Evolutionary conservation across 2,113 vertebrate genomes (phyloP).

Genomic region (Aepyceros melampus): DNA sequence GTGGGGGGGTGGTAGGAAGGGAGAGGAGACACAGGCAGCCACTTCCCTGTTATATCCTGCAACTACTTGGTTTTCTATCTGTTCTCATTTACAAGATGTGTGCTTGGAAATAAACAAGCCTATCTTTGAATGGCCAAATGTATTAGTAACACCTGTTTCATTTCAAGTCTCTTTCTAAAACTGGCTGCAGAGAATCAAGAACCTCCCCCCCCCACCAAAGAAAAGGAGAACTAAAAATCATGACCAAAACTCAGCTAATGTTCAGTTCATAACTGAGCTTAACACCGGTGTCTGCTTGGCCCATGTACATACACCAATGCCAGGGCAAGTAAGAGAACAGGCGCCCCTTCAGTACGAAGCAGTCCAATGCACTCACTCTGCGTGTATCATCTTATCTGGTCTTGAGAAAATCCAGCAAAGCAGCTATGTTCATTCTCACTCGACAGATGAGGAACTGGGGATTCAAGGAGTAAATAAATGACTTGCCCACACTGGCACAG

Average conservation of each 20-base stretch:
- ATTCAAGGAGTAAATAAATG: background rate
- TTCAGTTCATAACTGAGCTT: background rate
- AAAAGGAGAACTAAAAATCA: background rate
- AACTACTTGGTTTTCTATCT: background rate
- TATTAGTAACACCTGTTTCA: background rate
- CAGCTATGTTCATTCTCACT: background rate
- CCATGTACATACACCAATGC: background rate
- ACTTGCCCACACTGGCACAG: background rate
- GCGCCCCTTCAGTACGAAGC: too few species aligned
- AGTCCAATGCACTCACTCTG: background rate
- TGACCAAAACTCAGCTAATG: background rate
- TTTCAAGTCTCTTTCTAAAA: slow-evolving; percentile 22
- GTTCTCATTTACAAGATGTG: background rate
- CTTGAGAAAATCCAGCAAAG: background rate
- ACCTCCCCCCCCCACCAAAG: background rate
- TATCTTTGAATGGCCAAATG: background rate
- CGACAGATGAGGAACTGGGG: background rate
- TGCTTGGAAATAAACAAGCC: background rate
- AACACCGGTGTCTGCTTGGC: accelerated
- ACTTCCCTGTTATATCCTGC: background rate
- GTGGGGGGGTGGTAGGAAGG: background rate
- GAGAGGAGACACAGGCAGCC: background rate
- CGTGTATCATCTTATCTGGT: background rate
- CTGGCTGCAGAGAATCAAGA: background rate
- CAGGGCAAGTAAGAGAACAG: background rate